A percentile compares a stretch with the other conserved stretches of the same genome.
These are phyloP conservation scores for Nycteola revayana DNA, from an alignment of 2,888 invertebrate species.

Conservation along the genomic window DNA sequence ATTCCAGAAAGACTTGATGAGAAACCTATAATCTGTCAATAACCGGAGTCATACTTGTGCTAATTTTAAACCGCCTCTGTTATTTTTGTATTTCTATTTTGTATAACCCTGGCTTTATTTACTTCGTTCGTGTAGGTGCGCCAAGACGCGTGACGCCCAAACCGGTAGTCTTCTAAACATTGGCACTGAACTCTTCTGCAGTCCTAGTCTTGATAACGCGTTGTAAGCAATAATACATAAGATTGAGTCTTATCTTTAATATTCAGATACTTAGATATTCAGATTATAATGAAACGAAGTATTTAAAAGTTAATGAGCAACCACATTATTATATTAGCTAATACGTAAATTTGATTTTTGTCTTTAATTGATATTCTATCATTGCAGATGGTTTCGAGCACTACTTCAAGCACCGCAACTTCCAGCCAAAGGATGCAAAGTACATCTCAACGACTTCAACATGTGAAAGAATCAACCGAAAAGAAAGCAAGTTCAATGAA, in stretches of 20 bases:
- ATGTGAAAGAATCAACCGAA: conserved; percentile 84
- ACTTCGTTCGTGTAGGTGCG: conserved; percentile 65
- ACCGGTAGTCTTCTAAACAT: conserved; percentile 67
- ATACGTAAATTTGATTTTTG: too few relatives aligned
- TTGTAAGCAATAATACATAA: conserved; percentile 51
- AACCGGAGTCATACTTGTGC: conserved; percentile 32
- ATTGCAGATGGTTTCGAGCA: conserved; percentile 78
- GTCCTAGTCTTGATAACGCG: conserved; percentile 73
- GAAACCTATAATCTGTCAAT: conserved; percentile 35
- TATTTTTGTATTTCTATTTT: conserved; percentile 69
- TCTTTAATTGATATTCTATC: too few relatives aligned
- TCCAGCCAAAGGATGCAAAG: conserved; percentile 83
- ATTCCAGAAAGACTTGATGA: too few relatives aligned
- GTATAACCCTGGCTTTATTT: conserved; percentile 69
- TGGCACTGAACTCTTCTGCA: conserved; percentile 75
- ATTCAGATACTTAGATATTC: background rate
- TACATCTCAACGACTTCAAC: conserved; percentile 79
- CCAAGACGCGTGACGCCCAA: conserved; percentile 75
- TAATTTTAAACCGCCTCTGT: conserved; percentile 50
- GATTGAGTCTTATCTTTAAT: conserved; percentile 4
- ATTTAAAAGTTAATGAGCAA: too few relatives aligned
- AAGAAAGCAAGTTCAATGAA: conserved; percentile 92
- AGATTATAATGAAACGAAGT: too few relatives aligned
- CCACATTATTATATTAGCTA: too few relatives aligned
- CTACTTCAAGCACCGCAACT: conserved; percentile 82